A percentile compares a stretch with the other conserved stretches of the same genome.
These are phyloP conservation scores for Sceloporus undulatus DNA, from an alignment of 2,113 vertebrate genomes.

Conservation along the genomic window DNA sequence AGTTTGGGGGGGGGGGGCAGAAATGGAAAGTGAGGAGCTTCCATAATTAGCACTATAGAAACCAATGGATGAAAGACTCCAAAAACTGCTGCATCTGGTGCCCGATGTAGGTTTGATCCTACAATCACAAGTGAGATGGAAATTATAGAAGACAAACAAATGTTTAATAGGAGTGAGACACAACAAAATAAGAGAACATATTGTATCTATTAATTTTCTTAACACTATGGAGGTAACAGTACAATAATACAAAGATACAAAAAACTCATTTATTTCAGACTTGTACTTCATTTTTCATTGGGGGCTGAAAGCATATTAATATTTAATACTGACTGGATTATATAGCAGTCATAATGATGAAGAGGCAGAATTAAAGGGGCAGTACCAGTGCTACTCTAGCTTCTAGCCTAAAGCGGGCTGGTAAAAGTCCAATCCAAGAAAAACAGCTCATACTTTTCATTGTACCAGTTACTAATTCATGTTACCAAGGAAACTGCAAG, in stretches of 20 bases:
- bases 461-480: constrained; percentile 1
- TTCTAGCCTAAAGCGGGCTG: neutral
- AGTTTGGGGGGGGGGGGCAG: constrained; percentile 34
- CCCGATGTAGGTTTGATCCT: constrained; percentile 50
- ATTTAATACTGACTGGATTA: neutral
- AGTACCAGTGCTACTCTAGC: too few species aligned
- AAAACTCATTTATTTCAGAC: neutral
- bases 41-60: constrained; percentile 65
- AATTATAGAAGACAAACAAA: constrained; percentile 51
- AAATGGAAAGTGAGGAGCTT: constrained; percentile 54
- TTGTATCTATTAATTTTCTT: neutral
- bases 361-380: neutral
- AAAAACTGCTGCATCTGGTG: constrained; percentile 50
- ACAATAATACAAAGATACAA: neutral
- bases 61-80: constrained; percentile 54
- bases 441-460: neutral
- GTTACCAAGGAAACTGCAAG: constrained; percentile 9
- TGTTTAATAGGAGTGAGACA: too few species aligned
- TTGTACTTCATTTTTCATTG: neutral
- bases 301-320: neutral
- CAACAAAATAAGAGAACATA: neutral
- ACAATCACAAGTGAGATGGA: constrained; percentile 68
- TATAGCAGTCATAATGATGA: neutral
- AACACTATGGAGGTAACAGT: neutral
- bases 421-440: neutral